A percentile compares a stretch with the other conserved stretches of the same genome.
Evolutionary conservation across 2,797 vertebrate species (phyloP).

Genomic region (Rhadinocentrus ornatus): DNA sequence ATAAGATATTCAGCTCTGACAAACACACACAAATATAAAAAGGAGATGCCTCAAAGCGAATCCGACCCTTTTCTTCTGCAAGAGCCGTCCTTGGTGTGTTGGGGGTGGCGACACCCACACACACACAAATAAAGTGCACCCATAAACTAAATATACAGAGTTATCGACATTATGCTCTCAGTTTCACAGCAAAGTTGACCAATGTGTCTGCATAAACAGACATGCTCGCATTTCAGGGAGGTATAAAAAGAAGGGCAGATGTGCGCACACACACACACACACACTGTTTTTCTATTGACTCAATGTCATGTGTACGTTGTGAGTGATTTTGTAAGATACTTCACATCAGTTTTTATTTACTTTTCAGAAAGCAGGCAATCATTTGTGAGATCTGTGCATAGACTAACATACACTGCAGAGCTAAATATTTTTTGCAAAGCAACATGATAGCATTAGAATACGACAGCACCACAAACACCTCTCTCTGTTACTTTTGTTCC

Average conservation of each 20-base stretch:
- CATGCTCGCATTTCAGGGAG: background rate
- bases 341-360: background rate
- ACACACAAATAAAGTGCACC: conserved; percentile 23
- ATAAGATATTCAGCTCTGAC: conserved; percentile 58
- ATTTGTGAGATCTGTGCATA: background rate
- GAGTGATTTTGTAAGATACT: background rate
- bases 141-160: conserved; percentile 34
- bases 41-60: conserved; percentile 53
- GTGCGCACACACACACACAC: background rate
- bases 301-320: background rate
- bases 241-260: background rate
- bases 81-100: conserved; percentile 37
- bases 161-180: conserved; percentile 22
- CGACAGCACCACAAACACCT: background rate
- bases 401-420: background rate
- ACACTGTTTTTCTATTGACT: background rate
- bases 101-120: conserved; percentile 9
- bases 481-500: background rate
- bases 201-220: background rate
- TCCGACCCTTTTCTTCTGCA: conserved; percentile 32
- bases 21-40: conserved; percentile 13
- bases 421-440: background rate
- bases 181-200: conserved; percentile 24
- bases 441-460: background rate
- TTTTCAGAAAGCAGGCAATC: conserved; percentile 1